Evolutionary conservation across 2,797 vertebrate genomes (phyloP).

Genomic region (Pseudochirops corinnae): DNA sequence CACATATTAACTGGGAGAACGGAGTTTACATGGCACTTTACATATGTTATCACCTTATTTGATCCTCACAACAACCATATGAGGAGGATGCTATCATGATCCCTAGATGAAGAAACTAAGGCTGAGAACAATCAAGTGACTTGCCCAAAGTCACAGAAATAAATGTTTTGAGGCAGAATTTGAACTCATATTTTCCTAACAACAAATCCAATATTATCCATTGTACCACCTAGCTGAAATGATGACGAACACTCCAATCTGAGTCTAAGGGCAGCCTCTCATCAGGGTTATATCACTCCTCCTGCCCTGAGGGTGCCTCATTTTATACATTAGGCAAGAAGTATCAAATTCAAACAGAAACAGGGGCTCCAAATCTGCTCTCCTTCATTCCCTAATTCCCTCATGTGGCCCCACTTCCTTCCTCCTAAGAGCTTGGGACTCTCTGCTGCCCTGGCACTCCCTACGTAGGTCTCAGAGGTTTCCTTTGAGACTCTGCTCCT

Average conservation of each 20-base stretch:
- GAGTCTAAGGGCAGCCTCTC: not conserved
- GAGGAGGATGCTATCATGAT: not conserved
- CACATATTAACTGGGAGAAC: not conserved
- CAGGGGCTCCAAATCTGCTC: not conserved
- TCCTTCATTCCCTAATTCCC: not conserved
- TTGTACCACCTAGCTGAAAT: not conserved
- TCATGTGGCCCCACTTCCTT: not conserved
- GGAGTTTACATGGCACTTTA: not conserved
- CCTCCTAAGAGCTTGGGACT: too few species aligned
- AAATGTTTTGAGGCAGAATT: not conserved
- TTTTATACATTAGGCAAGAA: not conserved
- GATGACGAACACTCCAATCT: not conserved
- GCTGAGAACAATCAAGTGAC: too few species aligned
- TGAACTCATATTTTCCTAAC: not conserved
- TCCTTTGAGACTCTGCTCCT: not conserved
- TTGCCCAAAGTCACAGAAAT: too few species aligned
- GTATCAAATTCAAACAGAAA: not conserved
- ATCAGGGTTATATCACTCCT: not conserved
- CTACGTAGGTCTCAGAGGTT: too few species aligned
- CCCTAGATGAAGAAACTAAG: not conserved
- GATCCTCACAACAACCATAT: not conserved
- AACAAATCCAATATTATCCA: not conserved
- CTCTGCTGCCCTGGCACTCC: not conserved
- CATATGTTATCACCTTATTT: not conserved
- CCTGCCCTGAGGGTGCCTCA: not conserved